Percentiles rank a stretch among this genome's conserved stretches.
Conservation (phyloP, 2,113 vertebrate genomes). For the Plestiodon gilberti region DNA sequence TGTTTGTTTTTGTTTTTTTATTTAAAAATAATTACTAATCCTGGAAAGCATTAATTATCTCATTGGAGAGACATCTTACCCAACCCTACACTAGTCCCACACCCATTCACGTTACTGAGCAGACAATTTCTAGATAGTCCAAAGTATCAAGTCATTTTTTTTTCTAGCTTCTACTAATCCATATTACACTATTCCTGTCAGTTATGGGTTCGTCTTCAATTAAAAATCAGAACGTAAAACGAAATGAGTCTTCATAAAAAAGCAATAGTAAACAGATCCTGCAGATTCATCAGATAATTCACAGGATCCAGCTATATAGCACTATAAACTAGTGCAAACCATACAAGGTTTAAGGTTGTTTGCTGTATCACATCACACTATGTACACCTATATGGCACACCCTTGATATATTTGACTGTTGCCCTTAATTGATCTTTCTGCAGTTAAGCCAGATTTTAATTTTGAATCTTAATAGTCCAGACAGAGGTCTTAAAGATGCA, state of each 20-base stretch:
- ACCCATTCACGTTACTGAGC: not conserved
- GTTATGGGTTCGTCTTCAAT: not conserved
- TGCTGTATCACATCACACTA: not conserved
- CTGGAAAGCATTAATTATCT: not conserved
- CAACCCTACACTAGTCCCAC: not conserved
- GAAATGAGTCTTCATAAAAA: not conserved
- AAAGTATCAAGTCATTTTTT: not conserved
- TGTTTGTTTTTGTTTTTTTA: not conserved
- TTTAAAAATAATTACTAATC: not conserved
- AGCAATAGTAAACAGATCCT: not conserved
- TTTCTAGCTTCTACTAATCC: not conserved
- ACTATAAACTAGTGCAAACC: not conserved
- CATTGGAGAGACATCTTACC: not conserved
- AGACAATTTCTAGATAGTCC: not conserved
- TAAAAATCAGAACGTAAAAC: not conserved
- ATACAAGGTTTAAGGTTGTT: not conserved
- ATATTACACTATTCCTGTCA: not conserved
- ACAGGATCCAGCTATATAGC: too few species aligned
- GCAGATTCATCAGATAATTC: not conserved
- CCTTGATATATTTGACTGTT: not conserved
- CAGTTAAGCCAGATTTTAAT: not conserved
- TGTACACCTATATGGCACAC: not conserved
- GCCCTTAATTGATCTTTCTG: not conserved
- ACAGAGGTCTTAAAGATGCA: not conserved
- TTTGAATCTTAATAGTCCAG: not conserved